phyloP scores from a whole-genome alignment of 2,113 vertebrate species.

The Rostratula benghalensis region DNA sequence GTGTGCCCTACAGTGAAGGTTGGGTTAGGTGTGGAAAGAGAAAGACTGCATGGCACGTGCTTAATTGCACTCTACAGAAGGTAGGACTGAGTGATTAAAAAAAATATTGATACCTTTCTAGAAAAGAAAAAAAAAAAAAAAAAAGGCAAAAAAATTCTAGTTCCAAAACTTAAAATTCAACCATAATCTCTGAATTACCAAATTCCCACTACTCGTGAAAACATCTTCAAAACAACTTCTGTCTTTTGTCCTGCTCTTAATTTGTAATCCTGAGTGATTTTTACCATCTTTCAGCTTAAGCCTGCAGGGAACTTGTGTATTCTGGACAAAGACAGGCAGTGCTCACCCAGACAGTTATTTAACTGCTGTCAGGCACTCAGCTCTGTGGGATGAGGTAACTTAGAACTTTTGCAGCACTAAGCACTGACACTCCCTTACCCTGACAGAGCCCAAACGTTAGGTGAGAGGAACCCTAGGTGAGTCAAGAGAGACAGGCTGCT shows the following conservation, averaged over 20 bases:
- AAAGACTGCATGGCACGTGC: too few relatives aligned
- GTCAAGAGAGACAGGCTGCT: not conserved
- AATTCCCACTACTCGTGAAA: not conserved
- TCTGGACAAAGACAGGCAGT: not conserved
- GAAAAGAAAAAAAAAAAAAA: too few relatives aligned
- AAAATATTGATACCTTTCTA: not conserved
- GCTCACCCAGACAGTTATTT: not conserved
- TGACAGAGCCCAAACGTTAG: accelerated
- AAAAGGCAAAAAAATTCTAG: not conserved
- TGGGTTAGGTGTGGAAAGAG: not conserved
- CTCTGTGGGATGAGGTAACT: too few relatives aligned
- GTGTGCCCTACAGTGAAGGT: accelerated
- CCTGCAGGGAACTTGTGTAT: not conserved
- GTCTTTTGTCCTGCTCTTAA: not conserved
- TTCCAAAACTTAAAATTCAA: not conserved
- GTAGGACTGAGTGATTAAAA: not conserved
- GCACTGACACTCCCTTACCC: not conserved
- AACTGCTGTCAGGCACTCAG: not conserved
- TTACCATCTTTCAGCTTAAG: not conserved
- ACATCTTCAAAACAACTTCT: not conserved
- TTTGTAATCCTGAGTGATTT: not conserved
- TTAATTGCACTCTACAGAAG: not conserved
- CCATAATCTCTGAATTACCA: not conserved
- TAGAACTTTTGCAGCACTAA: not conserved
- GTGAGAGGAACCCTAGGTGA: not conserved